These are phyloP conservation scores for Eupeodes corollae DNA, from an alignment of 1,140 invertebrate genomes.

Conservation along the genomic window DNA sequence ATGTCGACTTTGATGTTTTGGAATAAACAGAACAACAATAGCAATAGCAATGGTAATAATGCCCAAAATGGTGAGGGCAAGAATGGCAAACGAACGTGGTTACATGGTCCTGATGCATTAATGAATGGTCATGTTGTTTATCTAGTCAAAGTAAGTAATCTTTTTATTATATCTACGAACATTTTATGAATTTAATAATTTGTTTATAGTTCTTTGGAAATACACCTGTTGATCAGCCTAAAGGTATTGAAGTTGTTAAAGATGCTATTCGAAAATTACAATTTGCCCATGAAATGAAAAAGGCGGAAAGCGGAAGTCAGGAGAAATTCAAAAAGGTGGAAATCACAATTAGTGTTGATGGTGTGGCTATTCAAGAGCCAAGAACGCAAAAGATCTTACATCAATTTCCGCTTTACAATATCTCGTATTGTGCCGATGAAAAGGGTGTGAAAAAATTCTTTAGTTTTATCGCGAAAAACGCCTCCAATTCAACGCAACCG, in stretches of 20 bases:
- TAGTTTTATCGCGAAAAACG: slow-evolving; percentile 90
- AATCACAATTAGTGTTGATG: slow-evolving; percentile 88
- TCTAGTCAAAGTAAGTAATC: slow-evolving; percentile 76
- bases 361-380: slow-evolving; percentile 81
- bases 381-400: slow-evolving; percentile 66
- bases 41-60: slow-evolving; percentile 24
- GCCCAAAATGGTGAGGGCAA: slow-evolving; percentile 20
- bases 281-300: slow-evolving; percentile 85
- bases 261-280: slow-evolving; percentile 90
- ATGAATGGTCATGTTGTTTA: slow-evolving; percentile 91
- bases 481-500: slow-evolving; percentile 13
- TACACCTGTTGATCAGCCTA: slow-evolving; percentile 85
- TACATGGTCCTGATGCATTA: slow-evolving; percentile 85
- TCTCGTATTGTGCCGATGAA: slow-evolving; percentile 96
- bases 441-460: slow-evolving; percentile 96
- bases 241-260: slow-evolving; percentile 94
- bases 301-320: slow-evolving; percentile 65
- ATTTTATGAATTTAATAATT: slow-evolving; percentile 10
- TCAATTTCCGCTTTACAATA: slow-evolving; percentile 93
- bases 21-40: slow-evolving; percentile 45
- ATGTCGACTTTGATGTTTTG: slow-evolving; percentile 51
- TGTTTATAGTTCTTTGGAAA: slow-evolving; percentile 78
- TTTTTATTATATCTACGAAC: too few species aligned
- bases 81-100: slow-evolving; percentile 64
- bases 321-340: slow-evolving; percentile 88